These are phyloP conservation scores for Synanceia verrucosa DNA, from an alignment of 2,797 vertebrate genomes.

Conservation along the genomic window DNA sequence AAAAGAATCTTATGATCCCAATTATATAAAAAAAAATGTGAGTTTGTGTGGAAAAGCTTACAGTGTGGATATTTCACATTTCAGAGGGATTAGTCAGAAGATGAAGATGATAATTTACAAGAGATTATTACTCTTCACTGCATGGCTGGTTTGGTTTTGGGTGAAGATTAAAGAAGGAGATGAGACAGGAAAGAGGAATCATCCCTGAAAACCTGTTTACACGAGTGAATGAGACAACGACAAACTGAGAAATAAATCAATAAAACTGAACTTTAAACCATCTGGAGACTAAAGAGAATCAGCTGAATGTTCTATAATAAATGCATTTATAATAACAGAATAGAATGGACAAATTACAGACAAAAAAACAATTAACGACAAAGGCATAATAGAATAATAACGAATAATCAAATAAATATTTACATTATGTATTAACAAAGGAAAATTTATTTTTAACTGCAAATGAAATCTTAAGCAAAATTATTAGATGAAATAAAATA, in stretches of 20 bases:
- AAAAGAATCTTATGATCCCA: background rate
- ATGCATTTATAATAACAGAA: too few relatives aligned
- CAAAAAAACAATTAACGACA: too few relatives aligned
- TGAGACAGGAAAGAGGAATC: slow-evolving; percentile 10
- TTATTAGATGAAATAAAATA: too few relatives aligned
- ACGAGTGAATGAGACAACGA: background rate
- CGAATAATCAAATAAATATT: too few relatives aligned
- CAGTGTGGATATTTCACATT: slow-evolving; percentile 7
- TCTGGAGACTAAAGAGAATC: background rate
- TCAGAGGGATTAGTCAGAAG: slow-evolving; percentile 36
- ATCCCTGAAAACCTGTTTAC: background rate
- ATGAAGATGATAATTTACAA: slow-evolving; percentile 45
- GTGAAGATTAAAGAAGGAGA: background rate
- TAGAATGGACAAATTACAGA: too few relatives aligned
- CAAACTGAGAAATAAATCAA: background rate
- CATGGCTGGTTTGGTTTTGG: slow-evolving; percentile 23
- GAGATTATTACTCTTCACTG: slow-evolving; percentile 43
- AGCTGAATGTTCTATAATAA: too few relatives aligned
- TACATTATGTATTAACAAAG: too few relatives aligned
- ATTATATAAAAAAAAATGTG: slow-evolving; percentile 21
- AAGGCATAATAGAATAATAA: too few relatives aligned
- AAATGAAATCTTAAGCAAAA: too few relatives aligned
- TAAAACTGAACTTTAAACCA: background rate
- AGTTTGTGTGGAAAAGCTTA: slow-evolving; percentile 4
- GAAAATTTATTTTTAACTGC: too few relatives aligned